Evolutionary conservation across 2,797 vertebrate genomes (phyloP).

Genomic region (Rhinophrynus dorsalis): DNA sequence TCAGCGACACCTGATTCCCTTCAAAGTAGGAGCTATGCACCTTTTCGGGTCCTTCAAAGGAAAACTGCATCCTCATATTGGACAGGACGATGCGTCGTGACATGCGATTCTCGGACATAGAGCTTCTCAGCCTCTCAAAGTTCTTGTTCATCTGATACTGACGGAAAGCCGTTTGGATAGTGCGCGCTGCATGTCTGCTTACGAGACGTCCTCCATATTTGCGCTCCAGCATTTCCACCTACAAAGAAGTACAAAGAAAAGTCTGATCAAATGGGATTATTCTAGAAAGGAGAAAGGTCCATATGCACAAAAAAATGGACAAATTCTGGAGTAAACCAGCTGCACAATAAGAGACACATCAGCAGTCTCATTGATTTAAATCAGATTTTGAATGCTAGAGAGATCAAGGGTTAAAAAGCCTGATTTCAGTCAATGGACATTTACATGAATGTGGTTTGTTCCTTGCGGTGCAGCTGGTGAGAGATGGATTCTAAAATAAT

Average conservation of each 20-base stretch:
- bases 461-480: too few relatives aligned
- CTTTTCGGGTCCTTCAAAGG: constrained; percentile 97
- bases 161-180: constrained; percentile 96
- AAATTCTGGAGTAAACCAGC: too few relatives aligned
- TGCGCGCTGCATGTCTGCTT: constrained; percentile 94
- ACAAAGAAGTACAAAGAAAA: constrained; percentile 32
- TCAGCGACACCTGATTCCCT: constrained; percentile 91
- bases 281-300: too few relatives aligned
- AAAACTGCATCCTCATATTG: constrained; percentile 99
- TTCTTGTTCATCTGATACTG: constrained; percentile 99
- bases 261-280: background rate
- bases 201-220: constrained; percentile 98
- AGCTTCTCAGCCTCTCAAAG: constrained; percentile 94
- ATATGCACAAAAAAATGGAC: too few relatives aligned
- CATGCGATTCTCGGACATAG: constrained; percentile 98
- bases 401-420: too few relatives aligned
- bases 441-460: too few relatives aligned
- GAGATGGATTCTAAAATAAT: too few relatives aligned
- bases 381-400: too few relatives aligned
- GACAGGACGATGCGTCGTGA: constrained; percentile 94
- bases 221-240: constrained; percentile 99
- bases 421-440: too few relatives aligned
- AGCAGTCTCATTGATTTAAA: too few relatives aligned
- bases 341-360: too few relatives aligned
- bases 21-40: constrained; percentile 96